Base-by-base conservation (phyloP, 2,797 vertebrate species). In the Hipposideros larvatus region DNA sequence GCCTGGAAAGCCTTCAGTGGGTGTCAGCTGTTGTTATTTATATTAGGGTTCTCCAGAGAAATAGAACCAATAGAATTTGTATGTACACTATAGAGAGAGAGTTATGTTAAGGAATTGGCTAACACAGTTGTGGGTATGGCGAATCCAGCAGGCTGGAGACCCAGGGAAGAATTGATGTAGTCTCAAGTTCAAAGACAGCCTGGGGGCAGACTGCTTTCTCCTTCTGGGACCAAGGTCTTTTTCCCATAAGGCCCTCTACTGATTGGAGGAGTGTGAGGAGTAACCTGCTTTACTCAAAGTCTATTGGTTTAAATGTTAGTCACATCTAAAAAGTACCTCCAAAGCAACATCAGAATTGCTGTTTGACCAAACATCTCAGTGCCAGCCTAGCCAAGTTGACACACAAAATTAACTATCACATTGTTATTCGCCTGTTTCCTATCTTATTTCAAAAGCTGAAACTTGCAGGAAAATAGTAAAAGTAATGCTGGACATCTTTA, bases 401-500 rank as follows among this genome's bases (percentile, higher is more conserved):
- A 53, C 13, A 22, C 14, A 63, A 80, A 96, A 65, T 57, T 55
- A 89, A 51, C 15, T 18, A 28, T 57, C n/a, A 41, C 3, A 9
- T 4, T 10, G 28, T 74, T 78, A 31, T 59, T 83, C 68, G 11
- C 92, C 87, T 92, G 46, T 87, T 91, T 86, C 53, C 59, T 66
- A 2, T 87, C 34, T 90, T 66, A 61, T 96, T 71, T 86, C 63
- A 83, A 21, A 84, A 51, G 14, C 46, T 92, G 65, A 84, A 91
- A 65, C 26, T 55, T 87, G 43, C 70, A 78, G 34, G 65, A 78
- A 92, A 90, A 95, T 55, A 65, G 51, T 87, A 26, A 90, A 94
- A 53, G 11, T 51, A 53, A 46, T 18, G 70, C 16, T 43, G 37
- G 37, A 77, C 8, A 82, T 41, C 57, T 6, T 48, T 61, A 80